Base-by-base conservation (phyloP, 1,140 invertebrate species). In the Callitettix versicolor region DNA sequence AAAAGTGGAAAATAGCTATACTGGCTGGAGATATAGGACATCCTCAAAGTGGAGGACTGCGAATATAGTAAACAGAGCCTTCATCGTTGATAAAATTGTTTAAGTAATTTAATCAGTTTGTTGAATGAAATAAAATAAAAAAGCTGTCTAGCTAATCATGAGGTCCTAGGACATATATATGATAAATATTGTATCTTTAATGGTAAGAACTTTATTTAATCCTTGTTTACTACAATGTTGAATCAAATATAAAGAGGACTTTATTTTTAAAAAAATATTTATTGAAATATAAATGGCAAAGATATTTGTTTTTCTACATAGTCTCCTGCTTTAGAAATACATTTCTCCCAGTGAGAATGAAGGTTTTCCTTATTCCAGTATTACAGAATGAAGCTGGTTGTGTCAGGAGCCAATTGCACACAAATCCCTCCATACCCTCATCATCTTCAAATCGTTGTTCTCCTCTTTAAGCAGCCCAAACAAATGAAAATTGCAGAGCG, bases 241-340 rank as follows among this genome's bases (percentile, higher is more conserved):
- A n/a, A 40, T 40, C 38, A 40, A 40, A 40, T 40, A 17, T 40
- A 40, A 40, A 40, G 3, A 17, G 17, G 14, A 40, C 38, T 40
- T 40, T 40, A 6, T 40, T 40, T 40, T n/a, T n/a, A n/a, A n/a
- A 14, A 14, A 14, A 6, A 6, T 3, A 14, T 40, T 40, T 38
- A 12, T 5, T 30, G 9, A 4, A 30, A 30, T 30, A 30, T n/a
- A 30, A 30, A 30, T 30, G 9, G 26, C 3, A 30, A 30, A 30
- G 3, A 30, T 9, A 9, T n/a, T 30, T 4, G 9, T 4, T 30
- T 30, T 30, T 30, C 26, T 4, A 56, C 47, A 34, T 56, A 56
- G 51, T 41, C 55, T 56, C 46, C 47, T 56, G 55, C 33, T 51
- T 50, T 56, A 15, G 46, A 56, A 56, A 51, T 41, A 11, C 46